Conservation (phyloP, 2,888 invertebrate species). For the Bugulina stolonifera region DNA sequence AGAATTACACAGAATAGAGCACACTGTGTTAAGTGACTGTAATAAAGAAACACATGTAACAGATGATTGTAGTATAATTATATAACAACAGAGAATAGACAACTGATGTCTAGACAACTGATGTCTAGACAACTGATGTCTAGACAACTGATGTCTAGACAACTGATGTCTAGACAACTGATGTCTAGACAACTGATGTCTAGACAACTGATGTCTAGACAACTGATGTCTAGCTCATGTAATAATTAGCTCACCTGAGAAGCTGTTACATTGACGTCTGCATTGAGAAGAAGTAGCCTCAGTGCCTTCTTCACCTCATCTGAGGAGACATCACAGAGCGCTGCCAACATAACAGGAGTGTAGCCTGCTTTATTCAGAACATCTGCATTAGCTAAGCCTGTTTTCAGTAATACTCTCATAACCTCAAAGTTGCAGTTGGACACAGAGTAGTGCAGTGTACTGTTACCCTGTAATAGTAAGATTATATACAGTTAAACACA, state of each 20-base stretch:
- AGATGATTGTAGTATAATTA: too few species aligned
- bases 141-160: too few species aligned
- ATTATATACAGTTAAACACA: constrained; percentile 71
- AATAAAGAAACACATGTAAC: too few species aligned
- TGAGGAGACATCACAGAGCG: constrained; percentile 71
- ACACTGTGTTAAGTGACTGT: too few species aligned
- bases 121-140: too few species aligned
- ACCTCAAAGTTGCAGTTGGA: constrained; percentile 86
- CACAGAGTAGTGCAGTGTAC: constrained; percentile 85
- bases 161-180: too few species aligned
- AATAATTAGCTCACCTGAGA: constrained; percentile 67
- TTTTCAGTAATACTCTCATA: constrained; percentile 77
- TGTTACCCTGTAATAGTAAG: constrained; percentile 66
- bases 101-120: too few species aligned
- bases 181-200: too few species aligned
- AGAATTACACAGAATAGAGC: too few species aligned
- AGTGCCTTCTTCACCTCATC: constrained; percentile 73
- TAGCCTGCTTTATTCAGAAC: constrained; percentile 82
- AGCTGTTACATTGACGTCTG: constrained; percentile 79
- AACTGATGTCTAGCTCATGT: too few species aligned
- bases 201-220: too few species aligned
- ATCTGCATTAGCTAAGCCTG: constrained; percentile 79
- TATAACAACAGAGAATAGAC: too few species aligned
- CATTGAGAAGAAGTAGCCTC: constrained; percentile 71
- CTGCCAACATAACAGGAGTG: constrained; percentile 82